A percentile compares a stretch with the other conserved stretches of the same genome.
Conservation (phyloP, 2,888 invertebrate species). For the Agriopis aurantiaria region DNA sequence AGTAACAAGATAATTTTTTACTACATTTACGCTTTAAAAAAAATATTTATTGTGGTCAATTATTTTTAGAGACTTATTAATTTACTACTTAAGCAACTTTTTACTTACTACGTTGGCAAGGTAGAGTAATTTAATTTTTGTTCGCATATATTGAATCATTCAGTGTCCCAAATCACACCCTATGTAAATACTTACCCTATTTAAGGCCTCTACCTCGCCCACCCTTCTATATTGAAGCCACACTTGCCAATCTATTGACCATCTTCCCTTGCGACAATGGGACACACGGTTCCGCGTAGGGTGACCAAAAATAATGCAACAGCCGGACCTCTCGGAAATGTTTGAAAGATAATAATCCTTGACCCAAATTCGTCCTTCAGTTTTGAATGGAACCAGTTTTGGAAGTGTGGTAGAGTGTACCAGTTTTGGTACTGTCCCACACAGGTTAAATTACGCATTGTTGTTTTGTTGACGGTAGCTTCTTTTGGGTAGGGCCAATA, state of each 20-base stretch:
- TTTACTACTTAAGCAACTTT: too few species aligned
- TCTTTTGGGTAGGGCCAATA: slow-evolving; percentile 5
- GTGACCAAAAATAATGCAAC: slow-evolving; percentile 65
- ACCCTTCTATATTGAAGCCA: slow-evolving; percentile 33
- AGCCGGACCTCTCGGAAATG: slow-evolving; percentile 50
- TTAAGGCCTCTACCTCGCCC: neutral
- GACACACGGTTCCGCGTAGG: slow-evolving; percentile 66
- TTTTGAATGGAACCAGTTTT: slow-evolving; percentile 60
- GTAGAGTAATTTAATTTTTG: neutral
- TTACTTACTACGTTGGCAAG: neutral
- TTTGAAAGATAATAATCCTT: slow-evolving; percentile 68
- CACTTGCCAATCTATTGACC: slow-evolving; percentile 47
- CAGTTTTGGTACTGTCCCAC: slow-evolving; percentile 60
- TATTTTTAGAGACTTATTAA: neutral
- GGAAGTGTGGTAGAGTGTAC: slow-evolving; percentile 22
- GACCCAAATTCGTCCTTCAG: slow-evolving; percentile 62
- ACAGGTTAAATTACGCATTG: slow-evolving; percentile 75
- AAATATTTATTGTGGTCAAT: neutral
- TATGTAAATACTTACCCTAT: neutral
- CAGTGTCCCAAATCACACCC: neutral
- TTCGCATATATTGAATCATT: neutral
- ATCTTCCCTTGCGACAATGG: slow-evolving; percentile 45
- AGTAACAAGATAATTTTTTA: too few species aligned
- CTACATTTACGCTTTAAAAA: too few species aligned
- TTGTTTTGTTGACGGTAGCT: slow-evolving; percentile 36